These are phyloP conservation scores for Silurus asotus DNA, from an alignment of 2,113 vertebrate species.

Conservation along the genomic window DNA sequence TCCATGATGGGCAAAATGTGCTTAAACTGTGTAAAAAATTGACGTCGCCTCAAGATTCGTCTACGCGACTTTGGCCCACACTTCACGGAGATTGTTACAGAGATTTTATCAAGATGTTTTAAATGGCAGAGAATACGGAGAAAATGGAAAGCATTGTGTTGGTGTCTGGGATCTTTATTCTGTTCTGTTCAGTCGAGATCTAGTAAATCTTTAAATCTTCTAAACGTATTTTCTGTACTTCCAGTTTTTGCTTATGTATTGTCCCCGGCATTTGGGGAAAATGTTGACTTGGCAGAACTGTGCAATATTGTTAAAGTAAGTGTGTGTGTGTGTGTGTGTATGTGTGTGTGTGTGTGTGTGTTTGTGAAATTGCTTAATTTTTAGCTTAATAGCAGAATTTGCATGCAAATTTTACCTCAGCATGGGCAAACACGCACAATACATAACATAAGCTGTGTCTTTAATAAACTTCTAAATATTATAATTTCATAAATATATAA, in stretches of 20 bases:
- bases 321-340: too few species aligned
- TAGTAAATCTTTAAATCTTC: not conserved
- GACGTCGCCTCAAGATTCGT: not conserved
- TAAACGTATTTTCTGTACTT: not conserved
- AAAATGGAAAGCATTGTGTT: not conserved
- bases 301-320: not conserved
- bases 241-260: not conserved
- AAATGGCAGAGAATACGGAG: not conserved
- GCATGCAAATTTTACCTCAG: too few species aligned
- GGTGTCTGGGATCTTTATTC: not conserved
- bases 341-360: too few species aligned
- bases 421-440: too few species aligned
- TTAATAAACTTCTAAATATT: too few species aligned
- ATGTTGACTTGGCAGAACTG: not conserved
- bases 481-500: too few species aligned
- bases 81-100: too few species aligned
- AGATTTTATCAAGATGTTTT: not conserved
- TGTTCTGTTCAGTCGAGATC: not conserved
- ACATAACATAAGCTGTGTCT: too few species aligned
- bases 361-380: not conserved
- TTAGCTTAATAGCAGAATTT: not conserved
- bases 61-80: not conserved
- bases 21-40: slow-evolving; percentile 52
- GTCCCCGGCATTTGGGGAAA: not conserved
- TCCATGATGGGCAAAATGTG: slow-evolving; percentile 55